These are phyloP conservation scores for Otolemur crassicaudatus DNA, from an alignment of 2,797 vertebrate species.

Conservation along the genomic window DNA sequence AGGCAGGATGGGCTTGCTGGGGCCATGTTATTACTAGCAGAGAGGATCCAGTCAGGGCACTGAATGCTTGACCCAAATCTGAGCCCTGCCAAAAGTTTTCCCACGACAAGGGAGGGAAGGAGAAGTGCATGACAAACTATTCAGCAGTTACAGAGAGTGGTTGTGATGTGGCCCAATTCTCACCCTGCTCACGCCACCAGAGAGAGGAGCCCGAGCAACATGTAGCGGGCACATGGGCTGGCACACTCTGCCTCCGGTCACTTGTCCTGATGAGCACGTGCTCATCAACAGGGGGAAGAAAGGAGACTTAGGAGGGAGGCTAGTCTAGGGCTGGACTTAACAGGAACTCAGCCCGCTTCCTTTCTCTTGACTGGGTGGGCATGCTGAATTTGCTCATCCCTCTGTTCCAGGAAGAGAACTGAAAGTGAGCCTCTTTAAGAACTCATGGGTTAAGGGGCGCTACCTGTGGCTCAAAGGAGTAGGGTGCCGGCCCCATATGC, in stretches of 20 bases:
- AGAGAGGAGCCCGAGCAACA: neutral
- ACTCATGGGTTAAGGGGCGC: neutral
- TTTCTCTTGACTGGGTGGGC: neutral
- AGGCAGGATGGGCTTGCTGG: neutral
- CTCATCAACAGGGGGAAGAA: neutral
- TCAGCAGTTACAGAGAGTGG: neutral
- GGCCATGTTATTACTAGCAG: conserved; percentile 53
- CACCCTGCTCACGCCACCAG: neutral
- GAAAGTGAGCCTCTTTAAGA: neutral
- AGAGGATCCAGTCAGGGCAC: conserved; percentile 28
- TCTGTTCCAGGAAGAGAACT: neutral
- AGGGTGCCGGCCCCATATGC: no score
- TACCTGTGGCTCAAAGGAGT: no score
- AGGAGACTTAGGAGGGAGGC: neutral
- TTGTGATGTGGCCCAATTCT: neutral
- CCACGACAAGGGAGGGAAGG: neutral
- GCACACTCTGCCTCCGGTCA: neutral
- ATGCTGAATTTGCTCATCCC: neutral
- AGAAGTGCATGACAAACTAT: neutral
- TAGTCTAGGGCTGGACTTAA: neutral
- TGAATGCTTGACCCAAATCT: conserved; percentile 44
- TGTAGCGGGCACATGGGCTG: neutral
- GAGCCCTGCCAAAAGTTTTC: conserved; percentile 16
- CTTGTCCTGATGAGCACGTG: neutral
- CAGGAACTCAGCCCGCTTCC: neutral